Conservation (phyloP, 1,140 invertebrate species). For the Anadara kagoshimensis region DNA sequence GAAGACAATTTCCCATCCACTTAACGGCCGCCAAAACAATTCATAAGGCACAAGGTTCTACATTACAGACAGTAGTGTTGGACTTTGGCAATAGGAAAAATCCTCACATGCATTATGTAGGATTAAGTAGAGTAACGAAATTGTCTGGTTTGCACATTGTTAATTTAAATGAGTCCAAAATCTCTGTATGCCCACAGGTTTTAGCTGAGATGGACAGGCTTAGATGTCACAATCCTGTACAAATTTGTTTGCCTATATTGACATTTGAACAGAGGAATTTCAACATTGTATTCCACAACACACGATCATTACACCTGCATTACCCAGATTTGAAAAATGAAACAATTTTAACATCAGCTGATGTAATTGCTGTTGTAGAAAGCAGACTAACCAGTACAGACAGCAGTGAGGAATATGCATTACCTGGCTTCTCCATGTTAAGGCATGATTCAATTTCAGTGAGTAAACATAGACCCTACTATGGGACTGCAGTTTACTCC, state of each 20-base stretch:
- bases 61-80: conserved; percentile 14
- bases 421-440: not conserved
- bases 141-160: conserved; percentile 4
- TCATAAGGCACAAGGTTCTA: conserved; percentile 33
- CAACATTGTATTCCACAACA: conserved; percentile 24
- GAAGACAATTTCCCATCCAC: conserved; percentile 24
- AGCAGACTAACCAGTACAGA: conserved; percentile 4
- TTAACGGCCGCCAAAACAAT: conserved; percentile 27
- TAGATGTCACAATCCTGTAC: not conserved
- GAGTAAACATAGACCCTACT: not conserved
- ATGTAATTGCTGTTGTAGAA: conserved; percentile 18
- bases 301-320: conserved; percentile 16
- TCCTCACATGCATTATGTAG: conserved; percentile 34
- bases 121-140: conserved; percentile 18
- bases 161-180: conserved; percentile 1
- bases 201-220: conserved; percentile 5
- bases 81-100: conserved; percentile 27
- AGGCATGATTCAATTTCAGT: conserved; percentile 9
- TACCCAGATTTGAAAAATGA: conserved; percentile 21
- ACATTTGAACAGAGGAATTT: not conserved
- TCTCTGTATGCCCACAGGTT: conserved; percentile 13
- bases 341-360: not conserved
- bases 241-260: not conserved
- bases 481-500: conserved; percentile 19
- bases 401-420: not conserved